These are phyloP conservation scores for Amblyopsis rosae DNA, from an alignment of 2,113 vertebrate species.

Conservation along the genomic window DNA sequence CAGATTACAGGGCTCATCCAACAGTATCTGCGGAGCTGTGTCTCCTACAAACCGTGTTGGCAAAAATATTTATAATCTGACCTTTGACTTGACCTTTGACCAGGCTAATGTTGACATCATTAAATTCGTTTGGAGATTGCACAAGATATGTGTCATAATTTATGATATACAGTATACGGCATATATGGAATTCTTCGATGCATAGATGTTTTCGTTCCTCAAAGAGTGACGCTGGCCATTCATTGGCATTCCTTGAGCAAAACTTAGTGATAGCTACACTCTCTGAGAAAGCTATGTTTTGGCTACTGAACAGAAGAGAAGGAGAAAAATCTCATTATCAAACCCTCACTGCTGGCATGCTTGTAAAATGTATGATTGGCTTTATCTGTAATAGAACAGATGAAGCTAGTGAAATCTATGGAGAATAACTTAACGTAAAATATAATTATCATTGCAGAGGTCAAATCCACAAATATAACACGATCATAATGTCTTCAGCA, in stretches of 20 bases:
- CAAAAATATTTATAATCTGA: constrained; percentile 48
- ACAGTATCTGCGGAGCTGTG: constrained; percentile 20
- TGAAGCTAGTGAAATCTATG: constrained; percentile 24
- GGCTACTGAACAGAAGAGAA: constrained; percentile 16
- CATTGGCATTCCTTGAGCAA: constrained; percentile 38
- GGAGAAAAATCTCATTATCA: constrained; percentile 40
- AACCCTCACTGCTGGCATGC: constrained; percentile 27
- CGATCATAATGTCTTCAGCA: background rate
- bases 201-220: background rate
- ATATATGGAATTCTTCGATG: constrained; percentile 13
- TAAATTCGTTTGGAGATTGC: background rate
- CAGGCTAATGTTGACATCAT: constrained; percentile 42
- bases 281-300: constrained; percentile 18
- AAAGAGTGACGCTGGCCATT: constrained; percentile 12
- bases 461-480: background rate
- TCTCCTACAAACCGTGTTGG: constrained; percentile 23
- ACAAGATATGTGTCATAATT: too few relatives aligned
- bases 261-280: background rate
- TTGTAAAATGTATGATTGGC: constrained; percentile 21
- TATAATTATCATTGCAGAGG: background rate
- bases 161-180: background rate
- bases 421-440: background rate
- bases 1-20: constrained; percentile 45
- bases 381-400: constrained; percentile 32
- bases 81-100: constrained; percentile 47